Evolutionary conservation across 2,797 vertebrate genomes (phyloP).

Genomic region (Bryconaethiops microstoma): DNA sequence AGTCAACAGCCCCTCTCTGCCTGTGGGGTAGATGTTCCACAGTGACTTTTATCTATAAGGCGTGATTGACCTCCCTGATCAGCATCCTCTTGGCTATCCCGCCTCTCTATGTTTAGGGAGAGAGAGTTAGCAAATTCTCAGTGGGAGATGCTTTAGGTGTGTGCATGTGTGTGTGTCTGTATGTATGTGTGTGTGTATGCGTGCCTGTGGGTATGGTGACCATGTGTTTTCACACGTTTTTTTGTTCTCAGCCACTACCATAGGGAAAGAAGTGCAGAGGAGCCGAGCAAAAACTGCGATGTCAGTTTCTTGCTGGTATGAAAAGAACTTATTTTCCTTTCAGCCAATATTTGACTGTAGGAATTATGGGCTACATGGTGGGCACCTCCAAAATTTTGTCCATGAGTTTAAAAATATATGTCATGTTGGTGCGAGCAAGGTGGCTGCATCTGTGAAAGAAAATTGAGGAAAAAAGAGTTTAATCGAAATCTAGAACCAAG

Average conservation of each 20-base stretch:
- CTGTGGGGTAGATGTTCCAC: conserved; percentile 55
- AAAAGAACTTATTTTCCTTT: not conserved
- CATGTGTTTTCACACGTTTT: conserved; percentile 44
- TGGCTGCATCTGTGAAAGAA: too few species aligned
- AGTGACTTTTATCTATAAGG: conserved; percentile 50
- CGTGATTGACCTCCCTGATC: conserved; percentile 49
- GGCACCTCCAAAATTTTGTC: too few species aligned
- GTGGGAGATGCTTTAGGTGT: conserved; percentile 18
- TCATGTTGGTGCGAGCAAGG: too few species aligned
- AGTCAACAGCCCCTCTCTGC: conserved; percentile 14
- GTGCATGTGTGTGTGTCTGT: not conserved
- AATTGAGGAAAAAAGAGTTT: too few species aligned
- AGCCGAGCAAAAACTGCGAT: not conserved
- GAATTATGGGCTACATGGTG: not conserved
- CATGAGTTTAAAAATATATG: too few species aligned
- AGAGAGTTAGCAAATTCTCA: not conserved
- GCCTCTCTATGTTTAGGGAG: conserved; percentile 27
- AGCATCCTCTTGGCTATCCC: conserved; percentile 33
- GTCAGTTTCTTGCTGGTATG: not conserved
- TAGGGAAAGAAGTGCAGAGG: not conserved
- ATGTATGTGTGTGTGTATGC: not conserved
- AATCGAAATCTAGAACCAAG: too few species aligned
- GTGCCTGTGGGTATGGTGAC: not conserved
- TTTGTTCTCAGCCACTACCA: conserved; percentile 60
- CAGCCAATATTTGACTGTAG: not conserved